phyloP scores from a whole-genome alignment of 2,888 invertebrate genomes.

The Pristionchus japonicus region DNA sequence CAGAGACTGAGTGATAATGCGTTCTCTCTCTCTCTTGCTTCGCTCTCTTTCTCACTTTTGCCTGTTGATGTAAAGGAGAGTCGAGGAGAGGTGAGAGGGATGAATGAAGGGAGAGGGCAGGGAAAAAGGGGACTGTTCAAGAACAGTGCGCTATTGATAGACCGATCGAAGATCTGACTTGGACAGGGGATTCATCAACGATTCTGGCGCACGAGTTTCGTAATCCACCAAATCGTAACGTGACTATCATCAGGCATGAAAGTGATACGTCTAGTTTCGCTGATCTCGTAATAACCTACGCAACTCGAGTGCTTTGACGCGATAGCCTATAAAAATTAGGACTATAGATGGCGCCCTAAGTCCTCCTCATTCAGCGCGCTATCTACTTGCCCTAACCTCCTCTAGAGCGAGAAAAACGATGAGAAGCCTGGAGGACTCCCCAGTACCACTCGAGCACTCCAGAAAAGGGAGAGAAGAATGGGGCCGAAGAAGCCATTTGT shows the following conservation, averaged over 20 bases:
- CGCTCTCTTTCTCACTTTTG: conserved; percentile 31
- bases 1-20: conserved; percentile 34
- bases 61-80: conserved; percentile 32
- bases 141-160: not conserved
- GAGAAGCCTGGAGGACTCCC: no score
- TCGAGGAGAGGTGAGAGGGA: not conserved
- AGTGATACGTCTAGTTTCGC: not conserved
- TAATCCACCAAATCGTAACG: not conserved
- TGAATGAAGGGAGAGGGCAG: not conserved
- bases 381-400: not conserved
- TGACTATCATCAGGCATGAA: not conserved
- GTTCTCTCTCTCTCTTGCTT: not conserved
- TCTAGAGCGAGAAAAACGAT: not conserved
- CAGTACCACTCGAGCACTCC: not conserved
- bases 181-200: not conserved
- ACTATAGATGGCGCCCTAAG: not conserved
- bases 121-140: not conserved
- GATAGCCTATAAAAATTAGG: not conserved
- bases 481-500: not conserved
- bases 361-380: not conserved
- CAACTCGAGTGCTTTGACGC: not conserved
- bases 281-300: not conserved
- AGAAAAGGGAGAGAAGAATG: not conserved
- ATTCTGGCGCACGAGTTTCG: not conserved
- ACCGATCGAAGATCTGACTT: not conserved